Evolutionary conservation across 2,113 vertebrate species (phyloP).

Genomic region (Phalacrocorax aristotelis): DNA sequence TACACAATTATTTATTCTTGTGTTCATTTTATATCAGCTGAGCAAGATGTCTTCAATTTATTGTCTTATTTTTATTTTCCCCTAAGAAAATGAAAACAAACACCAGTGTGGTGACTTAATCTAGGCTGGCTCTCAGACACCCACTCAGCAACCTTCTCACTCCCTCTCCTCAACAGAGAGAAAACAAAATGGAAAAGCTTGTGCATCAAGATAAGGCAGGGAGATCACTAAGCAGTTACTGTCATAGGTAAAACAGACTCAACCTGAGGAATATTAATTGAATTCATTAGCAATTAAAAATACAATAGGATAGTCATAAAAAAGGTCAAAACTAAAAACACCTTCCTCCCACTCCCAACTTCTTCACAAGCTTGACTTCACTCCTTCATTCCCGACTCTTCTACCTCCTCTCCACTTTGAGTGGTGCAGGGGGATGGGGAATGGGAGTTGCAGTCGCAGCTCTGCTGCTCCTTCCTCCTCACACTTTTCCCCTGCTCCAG

Average conservation of each 20-base stretch:
- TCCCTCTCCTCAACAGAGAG: neutral
- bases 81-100: neutral
- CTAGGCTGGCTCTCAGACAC: neutral
- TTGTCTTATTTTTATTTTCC: neutral
- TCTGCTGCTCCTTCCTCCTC: neutral
- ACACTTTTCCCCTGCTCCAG: neutral
- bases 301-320: neutral
- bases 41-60: neutral
- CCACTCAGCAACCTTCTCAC: neutral
- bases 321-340: neutral
- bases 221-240: neutral
- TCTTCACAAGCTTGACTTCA: neutral
- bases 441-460: neutral
- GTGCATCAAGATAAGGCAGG: fast-evolving
- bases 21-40: neutral
- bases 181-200: neutral
- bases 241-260: neutral
- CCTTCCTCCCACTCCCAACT: neutral
- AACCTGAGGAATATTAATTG: neutral
- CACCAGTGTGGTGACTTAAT: neutral
- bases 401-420: neutral
- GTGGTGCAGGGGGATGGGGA: fast-evolving
- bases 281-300: neutral
- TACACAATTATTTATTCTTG: neutral
- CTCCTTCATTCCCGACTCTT: neutral